Base-by-base conservation (phyloP, 2,113 vertebrate species). In the Alouatta palliata region DNA sequence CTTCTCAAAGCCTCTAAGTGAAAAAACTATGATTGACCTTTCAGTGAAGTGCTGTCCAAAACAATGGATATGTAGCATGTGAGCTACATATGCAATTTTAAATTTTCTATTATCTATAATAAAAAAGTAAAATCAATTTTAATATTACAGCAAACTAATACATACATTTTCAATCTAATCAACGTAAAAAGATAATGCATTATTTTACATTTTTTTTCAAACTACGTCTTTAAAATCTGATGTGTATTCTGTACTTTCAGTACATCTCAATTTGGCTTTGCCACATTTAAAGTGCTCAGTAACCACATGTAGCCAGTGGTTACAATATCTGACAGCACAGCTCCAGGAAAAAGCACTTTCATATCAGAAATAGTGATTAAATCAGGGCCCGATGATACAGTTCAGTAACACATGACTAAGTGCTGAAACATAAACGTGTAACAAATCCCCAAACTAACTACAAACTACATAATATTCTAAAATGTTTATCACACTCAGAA, bases 81-180 rank as follows among this genome's bases (percentile, higher is more conserved):
- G 32, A 96, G 21, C 11, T 56, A 43, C 9, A 20, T 25, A 47
- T 20, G 1, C 85, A 47, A 95, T n/a, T 56, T 83, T 8, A 94
- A 77, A 37, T 73, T 47, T 77, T 77, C 25, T 47, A 32, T 27
- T 47, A 73, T 40, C 37, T 49, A 90, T 8, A 43, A 95, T 3
- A 95, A 94, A 89, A 94, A 43, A 93, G 14, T 27, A 82, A 96
- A 87, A 82, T 61, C 52, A 64, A 47, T 66, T 90, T 70, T 70
- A 93, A 40, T 58, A n/a, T 12, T 35, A 45, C 71, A 88, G 61
- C 52, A 30, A 94, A 94, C 6, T 8, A 80, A 54, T n/a, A 82
- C 8, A 21, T 19, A 2, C 13, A 87, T 54, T 86, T 85, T 73
- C 8, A 89, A 32, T 17, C 77, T 8, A 83, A n/a, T 81, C 16